These are phyloP conservation scores for Girardia tigrina DNA, from an alignment of 2,888 invertebrate genomes.

Conservation along the genomic window DNA sequence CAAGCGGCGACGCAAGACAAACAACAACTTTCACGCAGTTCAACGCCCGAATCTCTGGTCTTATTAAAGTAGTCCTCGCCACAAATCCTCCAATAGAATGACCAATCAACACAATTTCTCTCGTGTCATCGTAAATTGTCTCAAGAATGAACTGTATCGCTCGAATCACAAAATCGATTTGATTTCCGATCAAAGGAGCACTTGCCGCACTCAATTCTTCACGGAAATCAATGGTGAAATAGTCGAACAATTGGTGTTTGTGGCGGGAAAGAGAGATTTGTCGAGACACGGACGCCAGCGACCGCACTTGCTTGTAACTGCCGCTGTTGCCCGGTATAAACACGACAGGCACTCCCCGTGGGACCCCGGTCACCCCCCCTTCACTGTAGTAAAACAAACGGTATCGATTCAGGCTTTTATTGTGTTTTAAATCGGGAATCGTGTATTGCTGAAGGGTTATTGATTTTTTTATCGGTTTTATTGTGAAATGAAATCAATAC, in stretches of 20 bases:
- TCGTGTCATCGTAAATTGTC: not conserved
- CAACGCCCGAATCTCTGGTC: not conserved
- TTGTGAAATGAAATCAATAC: not conserved
- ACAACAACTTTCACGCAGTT: not conserved
- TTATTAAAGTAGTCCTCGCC: not conserved
- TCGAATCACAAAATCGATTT: not conserved
- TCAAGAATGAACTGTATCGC: not conserved
- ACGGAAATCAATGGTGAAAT: slow-evolving; percentile 74
- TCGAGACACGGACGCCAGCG: slow-evolving; percentile 76
- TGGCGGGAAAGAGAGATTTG: slow-evolving; percentile 64
- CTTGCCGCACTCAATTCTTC: slow-evolving; percentile 52
- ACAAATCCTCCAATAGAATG: slow-evolving; percentile 2
- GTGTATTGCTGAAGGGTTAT: not conserved
- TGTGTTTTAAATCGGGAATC: not conserved
- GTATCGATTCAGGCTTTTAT: not conserved
- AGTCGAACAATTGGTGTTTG: slow-evolving; percentile 69
- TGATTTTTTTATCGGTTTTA: not conserved
- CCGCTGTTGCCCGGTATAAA: slow-evolving; percentile 90
- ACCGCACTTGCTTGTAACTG: slow-evolving; percentile 76
- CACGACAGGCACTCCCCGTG: slow-evolving; percentile 73
- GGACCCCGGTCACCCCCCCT: not conserved
- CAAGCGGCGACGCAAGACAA: not conserved
- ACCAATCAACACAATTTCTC: not conserved
- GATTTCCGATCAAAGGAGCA: not conserved
- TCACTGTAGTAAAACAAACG: not conserved